A percentile compares a stretch with the other conserved stretches of the same genome.
Evolutionary conservation across 2,888 invertebrate species (phyloP).

Genomic region (Cheiracanthium punctorium): DNA sequence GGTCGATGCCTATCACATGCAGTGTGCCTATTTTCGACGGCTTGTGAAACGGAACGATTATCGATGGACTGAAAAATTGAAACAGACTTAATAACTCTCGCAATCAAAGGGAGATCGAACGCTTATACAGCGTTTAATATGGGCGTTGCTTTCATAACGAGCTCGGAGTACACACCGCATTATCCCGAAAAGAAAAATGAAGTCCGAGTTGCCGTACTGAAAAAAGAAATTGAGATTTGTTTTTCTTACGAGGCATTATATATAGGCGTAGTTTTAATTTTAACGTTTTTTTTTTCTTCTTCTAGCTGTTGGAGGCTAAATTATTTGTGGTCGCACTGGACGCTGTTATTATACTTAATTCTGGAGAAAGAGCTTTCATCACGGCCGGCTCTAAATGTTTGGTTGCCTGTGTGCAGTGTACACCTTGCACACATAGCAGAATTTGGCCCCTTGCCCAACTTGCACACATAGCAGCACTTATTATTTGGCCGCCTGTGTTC

Average conservation of each 20-base stretch:
- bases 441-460: too few species aligned
- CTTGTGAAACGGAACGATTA: background rate
- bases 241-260: too few species aligned
- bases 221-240: too few species aligned
- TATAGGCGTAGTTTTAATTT: too few species aligned
- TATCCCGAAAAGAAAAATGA: background rate
- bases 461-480: too few species aligned
- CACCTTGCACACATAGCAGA: too few species aligned
- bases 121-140: background rate
- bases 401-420: too few species aligned
- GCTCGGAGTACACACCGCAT: background rate
- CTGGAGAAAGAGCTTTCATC: too few species aligned
- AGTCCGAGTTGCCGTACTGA: background rate
- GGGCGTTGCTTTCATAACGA: background rate
- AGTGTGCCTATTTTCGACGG: background rate
- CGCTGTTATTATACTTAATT: background rate
- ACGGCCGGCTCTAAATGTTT: too few species aligned
- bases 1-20: too few species aligned
- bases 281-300: too few species aligned
- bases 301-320: background rate
- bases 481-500: too few species aligned
- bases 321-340: background rate
- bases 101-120: background rate
- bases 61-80: background rate
- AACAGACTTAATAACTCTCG: background rate